Percentiles rank a stretch among this genome's conserved stretches.
phyloP scores from a whole-genome alignment of 35 echinoderm and acorn worm species.

The Heliocidaris tuberculata region DNA sequence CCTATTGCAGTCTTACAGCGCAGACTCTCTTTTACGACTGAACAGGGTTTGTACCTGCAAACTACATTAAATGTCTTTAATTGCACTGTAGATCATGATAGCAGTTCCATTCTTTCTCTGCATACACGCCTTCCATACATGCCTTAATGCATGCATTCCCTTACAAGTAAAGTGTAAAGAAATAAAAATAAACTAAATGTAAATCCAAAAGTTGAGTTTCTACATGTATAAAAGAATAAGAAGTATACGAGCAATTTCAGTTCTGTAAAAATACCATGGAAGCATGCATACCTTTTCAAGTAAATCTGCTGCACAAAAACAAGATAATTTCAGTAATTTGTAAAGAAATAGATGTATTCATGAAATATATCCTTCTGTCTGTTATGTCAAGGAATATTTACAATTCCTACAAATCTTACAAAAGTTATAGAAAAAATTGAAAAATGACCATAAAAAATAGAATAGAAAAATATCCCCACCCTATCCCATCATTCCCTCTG shows the following conservation, averaged over 20 bases:
- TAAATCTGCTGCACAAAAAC: background rate
- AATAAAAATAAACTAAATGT: too few relatives aligned
- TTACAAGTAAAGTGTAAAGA: too few relatives aligned
- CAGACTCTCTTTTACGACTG: too few relatives aligned
- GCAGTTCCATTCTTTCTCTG: too few relatives aligned
- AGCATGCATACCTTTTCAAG: background rate
- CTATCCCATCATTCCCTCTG: constrained; percentile 27
- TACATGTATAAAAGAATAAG: too few relatives aligned
- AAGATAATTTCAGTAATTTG: background rate
- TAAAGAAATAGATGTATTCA: background rate
- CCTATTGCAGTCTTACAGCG: too few relatives aligned
- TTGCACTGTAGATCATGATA: too few relatives aligned
- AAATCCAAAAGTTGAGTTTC: too few relatives aligned
- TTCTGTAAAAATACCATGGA: background rate
- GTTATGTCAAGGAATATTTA: background rate
- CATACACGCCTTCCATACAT: too few relatives aligned
- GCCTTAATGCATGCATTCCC: too few relatives aligned
- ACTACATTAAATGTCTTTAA: too few relatives aligned
- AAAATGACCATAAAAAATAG: background rate
- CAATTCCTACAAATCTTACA: background rate
- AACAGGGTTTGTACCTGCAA: too few relatives aligned
- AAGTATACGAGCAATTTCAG: background rate
- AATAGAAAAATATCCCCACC: constrained; percentile 1
- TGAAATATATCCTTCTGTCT: background rate
- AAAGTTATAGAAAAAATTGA: background rate